Conservation (phyloP, 2,888 invertebrate genomes). For the Macrosiphum euphorbiae region DNA sequence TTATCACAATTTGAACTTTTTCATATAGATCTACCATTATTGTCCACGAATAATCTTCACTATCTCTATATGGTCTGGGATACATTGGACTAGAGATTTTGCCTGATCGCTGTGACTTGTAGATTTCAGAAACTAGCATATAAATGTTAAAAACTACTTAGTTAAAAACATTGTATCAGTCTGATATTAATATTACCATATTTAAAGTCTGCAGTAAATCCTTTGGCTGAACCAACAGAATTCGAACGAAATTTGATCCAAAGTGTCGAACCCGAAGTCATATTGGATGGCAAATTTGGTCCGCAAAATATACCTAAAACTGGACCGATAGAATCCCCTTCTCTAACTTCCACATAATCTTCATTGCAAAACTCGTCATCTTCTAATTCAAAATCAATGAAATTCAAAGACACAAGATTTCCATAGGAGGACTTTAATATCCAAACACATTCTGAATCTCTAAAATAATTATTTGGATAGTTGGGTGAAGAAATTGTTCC, state of each 20-base stretch:
- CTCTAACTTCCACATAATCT: constrained; percentile 89
- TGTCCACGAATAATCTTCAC: constrained; percentile 86
- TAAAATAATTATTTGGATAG: constrained; percentile 81
- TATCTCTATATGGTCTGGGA: constrained; percentile 88
- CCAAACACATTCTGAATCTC: constrained; percentile 83
- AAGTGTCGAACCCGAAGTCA: constrained; percentile 74
- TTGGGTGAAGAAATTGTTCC: constrained; percentile 80
- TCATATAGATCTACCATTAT: constrained; percentile 79
- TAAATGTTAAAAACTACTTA: background rate
- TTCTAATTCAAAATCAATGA: constrained; percentile 80
- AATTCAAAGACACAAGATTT: constrained; percentile 77
- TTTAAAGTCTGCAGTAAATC: constrained; percentile 80
- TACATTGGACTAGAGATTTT: constrained; percentile 88
- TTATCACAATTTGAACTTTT: constrained; percentile 80
- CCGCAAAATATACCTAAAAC: constrained; percentile 84
- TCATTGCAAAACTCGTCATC: constrained; percentile 78
- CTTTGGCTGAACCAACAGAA: constrained; percentile 72
- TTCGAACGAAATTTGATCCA: constrained; percentile 84
- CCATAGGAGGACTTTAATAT: constrained; percentile 75
- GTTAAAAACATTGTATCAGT: background rate
- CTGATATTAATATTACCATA: constrained; percentile 72
- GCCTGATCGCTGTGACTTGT: constrained; percentile 71
- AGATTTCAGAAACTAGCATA: background rate
- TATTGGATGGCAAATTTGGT: constrained; percentile 74
- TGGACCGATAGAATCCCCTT: constrained; percentile 76